Evolutionary conservation across 2,113 vertebrate species (phyloP).

Genomic region (Lepidothrix coronata): DNA sequence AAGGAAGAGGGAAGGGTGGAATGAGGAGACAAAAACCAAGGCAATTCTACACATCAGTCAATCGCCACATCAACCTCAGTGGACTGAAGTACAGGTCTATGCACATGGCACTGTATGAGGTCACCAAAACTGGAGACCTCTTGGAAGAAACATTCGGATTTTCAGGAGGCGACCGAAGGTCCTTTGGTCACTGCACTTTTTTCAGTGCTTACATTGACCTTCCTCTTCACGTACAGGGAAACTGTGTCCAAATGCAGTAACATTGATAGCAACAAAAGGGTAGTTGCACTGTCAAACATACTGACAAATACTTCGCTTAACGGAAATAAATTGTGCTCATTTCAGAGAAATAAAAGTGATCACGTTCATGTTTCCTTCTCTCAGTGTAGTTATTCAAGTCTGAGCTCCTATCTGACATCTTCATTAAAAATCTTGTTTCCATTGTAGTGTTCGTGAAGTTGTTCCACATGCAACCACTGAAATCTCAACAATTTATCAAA

Average conservation of each 20-base stretch:
- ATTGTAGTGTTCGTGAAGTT: slow-evolving; percentile 32
- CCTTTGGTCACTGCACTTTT: not conserved
- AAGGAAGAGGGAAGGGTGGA: not conserved
- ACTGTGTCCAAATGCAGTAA: not conserved
- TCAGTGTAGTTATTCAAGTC: not conserved
- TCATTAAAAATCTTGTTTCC: not conserved
- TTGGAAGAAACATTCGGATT: not conserved
- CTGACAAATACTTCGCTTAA: not conserved
- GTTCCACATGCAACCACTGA: not conserved
- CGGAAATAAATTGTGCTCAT: not conserved
- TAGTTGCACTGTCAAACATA: not conserved
- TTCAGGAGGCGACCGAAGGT: fast-evolving
- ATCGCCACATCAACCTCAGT: not conserved
- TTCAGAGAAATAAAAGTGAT: not conserved
- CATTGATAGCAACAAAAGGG: not conserved
- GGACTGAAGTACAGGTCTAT: not conserved
- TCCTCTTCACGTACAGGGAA: not conserved
- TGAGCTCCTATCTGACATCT: not conserved
- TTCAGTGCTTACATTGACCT: not conserved
- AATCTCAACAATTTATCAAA: not conserved
- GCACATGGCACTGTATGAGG: not conserved
- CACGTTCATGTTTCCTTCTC: not conserved
- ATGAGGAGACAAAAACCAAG: not conserved
- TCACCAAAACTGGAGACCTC: not conserved
- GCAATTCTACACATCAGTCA: not conserved